Conservation (phyloP, 2,888 invertebrate species). For the Lampropteryx suffumata region DNA sequence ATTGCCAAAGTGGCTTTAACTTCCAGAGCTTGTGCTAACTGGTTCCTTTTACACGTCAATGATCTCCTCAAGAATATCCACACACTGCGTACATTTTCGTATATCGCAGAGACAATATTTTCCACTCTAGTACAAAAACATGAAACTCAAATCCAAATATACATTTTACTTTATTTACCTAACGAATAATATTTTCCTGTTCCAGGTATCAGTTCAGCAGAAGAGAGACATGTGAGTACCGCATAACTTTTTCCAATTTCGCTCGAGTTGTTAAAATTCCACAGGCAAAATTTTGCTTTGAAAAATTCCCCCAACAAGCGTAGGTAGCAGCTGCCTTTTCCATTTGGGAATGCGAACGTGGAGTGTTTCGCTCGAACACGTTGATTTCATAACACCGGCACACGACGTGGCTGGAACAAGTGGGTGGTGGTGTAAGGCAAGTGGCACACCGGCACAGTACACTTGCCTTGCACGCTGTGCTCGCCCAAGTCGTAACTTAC, state of each 20-base stretch:
- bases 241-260: constrained; percentile 64
- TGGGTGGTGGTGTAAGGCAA: constrained; percentile 74
- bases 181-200: constrained; percentile 39
- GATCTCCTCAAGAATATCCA: no score
- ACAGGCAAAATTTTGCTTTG: constrained; percentile 66
- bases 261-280: constrained; percentile 64
- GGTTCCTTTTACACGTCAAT: no score
- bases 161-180: constrained; percentile 9
- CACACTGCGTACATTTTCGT: no score
- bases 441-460: constrained; percentile 53
- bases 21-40: no score
- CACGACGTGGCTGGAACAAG: constrained; percentile 70
- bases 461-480: constrained; percentile 19
- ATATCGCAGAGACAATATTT: constrained; percentile 5
- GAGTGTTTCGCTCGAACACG: constrained; percentile 80
- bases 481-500: constrained; percentile 21
- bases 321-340: constrained; percentile 64
- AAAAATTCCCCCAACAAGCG: constrained; percentile 64
- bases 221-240: constrained; percentile 80
- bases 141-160: constrained; percentile 7
- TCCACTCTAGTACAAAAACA: constrained; percentile 5
- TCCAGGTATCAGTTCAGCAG: constrained; percentile 80
- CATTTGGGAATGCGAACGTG: constrained; percentile 73
- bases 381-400: constrained; percentile 80
- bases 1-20: no score